These are phyloP conservation scores for Orthonychiurus folsomi DNA, from an alignment of 2,888 invertebrate genomes.

Conservation along the genomic window DNA sequence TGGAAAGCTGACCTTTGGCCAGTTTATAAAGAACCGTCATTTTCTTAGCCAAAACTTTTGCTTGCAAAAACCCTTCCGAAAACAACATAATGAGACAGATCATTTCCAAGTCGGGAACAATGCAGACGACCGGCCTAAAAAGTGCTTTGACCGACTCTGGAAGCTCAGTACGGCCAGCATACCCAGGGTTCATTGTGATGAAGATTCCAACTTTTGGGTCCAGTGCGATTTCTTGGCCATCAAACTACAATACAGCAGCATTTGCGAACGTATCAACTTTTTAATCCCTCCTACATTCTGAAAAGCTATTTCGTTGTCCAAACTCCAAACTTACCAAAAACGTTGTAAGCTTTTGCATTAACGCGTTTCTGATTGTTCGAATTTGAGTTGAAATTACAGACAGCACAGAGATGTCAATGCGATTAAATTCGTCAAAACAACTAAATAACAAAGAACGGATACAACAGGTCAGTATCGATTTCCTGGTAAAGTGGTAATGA, in stretches of 20 bases:
- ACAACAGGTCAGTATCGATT: conserved; percentile 47
- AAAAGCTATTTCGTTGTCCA: too few species aligned
- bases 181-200: conserved; percentile 92
- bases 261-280: too few species aligned
- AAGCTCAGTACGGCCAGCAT: conserved; percentile 77
- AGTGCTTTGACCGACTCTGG: conserved; percentile 87
- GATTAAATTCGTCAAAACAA: conserved; percentile 90
- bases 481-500: conserved; percentile 41
- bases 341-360: conserved; percentile 62
- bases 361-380: conserved; percentile 76
- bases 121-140: conserved; percentile 85
- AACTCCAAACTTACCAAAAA: conserved; percentile 68
- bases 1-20: conserved; percentile 77
- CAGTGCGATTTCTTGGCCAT: conserved; percentile 69
- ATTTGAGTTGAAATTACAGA: conserved; percentile 88
- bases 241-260: conserved; percentile 54
- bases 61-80: conserved; percentile 81
- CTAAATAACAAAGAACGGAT: conserved; percentile 44
- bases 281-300: too few species aligned
- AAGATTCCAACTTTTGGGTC: conserved; percentile 84
- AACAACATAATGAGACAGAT: conserved; percentile 87
- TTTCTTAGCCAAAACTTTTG: conserved; percentile 82
- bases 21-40: conserved; percentile 85
- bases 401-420: conserved; percentile 82
- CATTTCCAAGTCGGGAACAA: conserved; percentile 80